Conservation (phyloP, 2,113 vertebrate species). For the Bos taurus region ARS-UCD2.0 NC_037345.1:11577001-11577500, state of each 20-base stretch:
- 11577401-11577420: rapidly evolving
- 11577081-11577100: neutral
- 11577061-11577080: rapidly evolving
- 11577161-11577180: neutral
- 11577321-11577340: rapidly evolving
- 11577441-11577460: neutral
- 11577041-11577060: rapidly evolving
- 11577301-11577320: neutral
- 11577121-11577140: neutral
- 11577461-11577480: neutral
- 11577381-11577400: neutral
- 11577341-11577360: rapidly evolving
- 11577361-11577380: neutral
- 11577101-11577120: neutral
- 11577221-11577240: neutral
- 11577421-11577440: neutral
- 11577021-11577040: neutral
- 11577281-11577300: neutral
- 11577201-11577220: neutral
- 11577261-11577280: too few relatives aligned
- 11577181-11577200: neutral
- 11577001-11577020: neutral
- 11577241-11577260: neutral
- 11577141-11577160: neutral
- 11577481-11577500: neutral